A percentile compares a stretch with the other conserved stretches of the same genome.
Evolutionary conservation across 2,888 invertebrate genomes (phyloP).

Genomic region (Trilocha varians): DNA sequence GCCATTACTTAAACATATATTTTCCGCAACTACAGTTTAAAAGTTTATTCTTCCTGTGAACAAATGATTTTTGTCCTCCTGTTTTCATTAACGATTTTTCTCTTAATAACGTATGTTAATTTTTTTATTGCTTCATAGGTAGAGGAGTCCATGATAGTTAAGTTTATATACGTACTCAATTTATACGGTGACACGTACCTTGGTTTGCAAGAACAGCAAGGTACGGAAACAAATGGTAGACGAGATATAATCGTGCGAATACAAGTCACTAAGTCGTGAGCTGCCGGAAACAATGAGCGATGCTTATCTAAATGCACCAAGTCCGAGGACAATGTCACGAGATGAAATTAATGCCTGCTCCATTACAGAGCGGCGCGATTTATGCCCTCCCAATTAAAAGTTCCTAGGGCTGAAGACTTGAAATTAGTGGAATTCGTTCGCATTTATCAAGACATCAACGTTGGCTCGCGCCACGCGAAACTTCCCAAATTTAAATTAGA

Average conservation of each 20-base stretch:
- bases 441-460: conserved; percentile 73
- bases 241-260: background rate
- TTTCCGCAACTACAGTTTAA: too few relatives aligned
- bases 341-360: conserved; percentile 58
- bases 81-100: too few relatives aligned
- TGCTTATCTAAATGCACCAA: conserved; percentile 58
- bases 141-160: too few relatives aligned
- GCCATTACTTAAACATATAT: too few relatives aligned
- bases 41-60: too few relatives aligned
- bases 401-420: conserved; percentile 61
- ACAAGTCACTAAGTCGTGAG: background rate
- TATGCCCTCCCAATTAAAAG: conserved; percentile 70
- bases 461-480: conserved; percentile 65
- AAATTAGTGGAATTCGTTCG: conserved; percentile 69
- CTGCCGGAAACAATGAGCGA: conserved; percentile 56
- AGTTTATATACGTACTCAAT: too few relatives aligned
- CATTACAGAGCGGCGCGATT: conserved; percentile 57
- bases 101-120: too few relatives aligned
- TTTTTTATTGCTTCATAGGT: too few relatives aligned
- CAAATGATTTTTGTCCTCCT: too few relatives aligned
- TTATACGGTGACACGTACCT: too few relatives aligned
- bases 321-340: conserved; percentile 45
- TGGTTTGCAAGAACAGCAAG: background rate
- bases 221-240: background rate
- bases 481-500: conserved; percentile 75